Percentiles rank a stretch among this genome's conserved stretches.
These are phyloP conservation scores for Petrocephalus sullivani DNA, from an alignment of 2,797 vertebrate species.

Conservation along the genomic window DNA sequence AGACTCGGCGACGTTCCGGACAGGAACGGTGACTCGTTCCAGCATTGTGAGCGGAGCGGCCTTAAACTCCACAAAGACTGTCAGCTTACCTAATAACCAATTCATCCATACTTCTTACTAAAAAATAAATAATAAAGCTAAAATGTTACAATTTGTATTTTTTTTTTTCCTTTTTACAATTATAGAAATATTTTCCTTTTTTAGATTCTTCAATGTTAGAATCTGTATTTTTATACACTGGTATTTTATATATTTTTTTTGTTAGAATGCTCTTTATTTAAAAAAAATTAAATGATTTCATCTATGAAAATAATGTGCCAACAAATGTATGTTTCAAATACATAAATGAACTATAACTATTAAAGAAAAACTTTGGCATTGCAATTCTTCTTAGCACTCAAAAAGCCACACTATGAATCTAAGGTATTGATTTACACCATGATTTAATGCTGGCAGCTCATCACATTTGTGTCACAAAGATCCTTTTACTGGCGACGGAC, in stretches of 20 bases:
- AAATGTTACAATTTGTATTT: background rate
- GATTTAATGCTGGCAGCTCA: background rate
- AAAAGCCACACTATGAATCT: background rate
- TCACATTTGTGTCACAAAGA: background rate
- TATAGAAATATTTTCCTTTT: background rate
- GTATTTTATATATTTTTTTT: background rate
- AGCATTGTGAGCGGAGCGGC: background rate
- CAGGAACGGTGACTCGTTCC: background rate
- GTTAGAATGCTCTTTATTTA: background rate
- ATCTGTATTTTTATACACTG: background rate
- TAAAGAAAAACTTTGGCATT: background rate
- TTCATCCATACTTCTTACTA: background rate
- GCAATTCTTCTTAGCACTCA: background rate
- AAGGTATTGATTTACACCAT: background rate
- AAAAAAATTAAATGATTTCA: background rate
- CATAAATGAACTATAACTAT: background rate
- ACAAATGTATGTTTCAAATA: background rate
- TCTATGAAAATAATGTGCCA: background rate
- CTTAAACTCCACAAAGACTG: background rate
- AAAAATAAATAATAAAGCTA: background rate
- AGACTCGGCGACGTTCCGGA: background rate
- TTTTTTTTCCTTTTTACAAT: background rate
- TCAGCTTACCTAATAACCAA: background rate
- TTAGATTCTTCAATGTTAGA: background rate
- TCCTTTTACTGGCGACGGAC: background rate